Evolutionary conservation across 1,140 invertebrate species (phyloP).

Genomic region (Lordiphosa mommai): DNA sequence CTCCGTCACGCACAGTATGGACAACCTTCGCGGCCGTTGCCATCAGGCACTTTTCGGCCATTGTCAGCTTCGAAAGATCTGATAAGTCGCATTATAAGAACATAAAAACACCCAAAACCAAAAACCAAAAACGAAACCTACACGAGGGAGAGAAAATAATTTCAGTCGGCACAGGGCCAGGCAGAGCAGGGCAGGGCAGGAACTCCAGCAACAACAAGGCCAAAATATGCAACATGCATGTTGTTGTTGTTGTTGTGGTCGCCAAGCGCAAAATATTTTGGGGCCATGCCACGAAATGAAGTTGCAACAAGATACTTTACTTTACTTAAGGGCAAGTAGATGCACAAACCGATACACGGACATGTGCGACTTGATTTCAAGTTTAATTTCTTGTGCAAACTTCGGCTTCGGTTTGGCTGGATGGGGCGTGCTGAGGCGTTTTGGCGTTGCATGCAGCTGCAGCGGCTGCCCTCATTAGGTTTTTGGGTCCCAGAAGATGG

Average conservation of each 20-base stretch:
- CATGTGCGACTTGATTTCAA: conserved; percentile 59
- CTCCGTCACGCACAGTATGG: not conserved
- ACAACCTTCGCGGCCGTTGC: conserved; percentile 66
- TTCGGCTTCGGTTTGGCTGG: conserved; percentile 47
- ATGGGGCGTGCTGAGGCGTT: conserved; percentile 67
- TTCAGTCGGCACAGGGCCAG: conserved; percentile 22
- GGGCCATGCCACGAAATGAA: conserved; percentile 72
- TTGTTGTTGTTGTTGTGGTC: conserved; percentile 64
- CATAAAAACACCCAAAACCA: conserved; percentile 74
- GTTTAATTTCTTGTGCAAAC: conserved; percentile 77
- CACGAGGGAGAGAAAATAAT: conserved; percentile 71
- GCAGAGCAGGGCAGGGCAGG: not conserved
- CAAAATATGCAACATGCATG: conserved; percentile 70
- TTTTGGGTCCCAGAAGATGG: conserved; percentile 28
- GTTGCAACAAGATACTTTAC: conserved; percentile 77
- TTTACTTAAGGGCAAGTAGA: conserved; percentile 76
- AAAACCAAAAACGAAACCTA: conserved; percentile 58
- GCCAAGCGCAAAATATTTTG: conserved; percentile 67
- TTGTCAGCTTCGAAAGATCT: conserved; percentile 73
- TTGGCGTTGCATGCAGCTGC: conserved; percentile 36
- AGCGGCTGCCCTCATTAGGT: conserved; percentile 59
- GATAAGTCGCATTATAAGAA: conserved; percentile 78
- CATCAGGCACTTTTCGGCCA: conserved; percentile 67
- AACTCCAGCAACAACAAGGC: conserved; percentile 55
- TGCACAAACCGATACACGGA: conserved; percentile 70